Evolutionary conservation across 1,140 invertebrate genomes (phyloP).

Genomic region (Hetaerina americana): DNA sequence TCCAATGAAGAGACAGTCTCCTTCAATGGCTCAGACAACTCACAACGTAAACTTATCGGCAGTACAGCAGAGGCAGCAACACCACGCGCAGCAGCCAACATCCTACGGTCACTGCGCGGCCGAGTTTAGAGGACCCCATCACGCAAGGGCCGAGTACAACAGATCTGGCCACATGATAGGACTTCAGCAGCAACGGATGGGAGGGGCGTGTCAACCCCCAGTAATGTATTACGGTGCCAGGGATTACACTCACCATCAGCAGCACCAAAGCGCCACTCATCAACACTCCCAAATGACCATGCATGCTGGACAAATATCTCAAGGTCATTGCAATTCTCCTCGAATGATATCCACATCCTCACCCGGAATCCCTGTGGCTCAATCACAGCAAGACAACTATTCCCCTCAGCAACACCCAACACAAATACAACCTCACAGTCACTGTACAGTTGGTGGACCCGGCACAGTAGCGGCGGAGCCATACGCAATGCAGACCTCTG

Average conservation of each 20-base stretch:
- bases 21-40: background rate
- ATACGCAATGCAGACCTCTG: background rate
- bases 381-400: background rate
- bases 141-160: background rate
- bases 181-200: background rate
- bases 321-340: constrained; percentile 1
- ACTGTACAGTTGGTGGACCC: background rate
- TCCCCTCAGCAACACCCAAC: background rate
- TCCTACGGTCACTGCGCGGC: constrained; percentile 1
- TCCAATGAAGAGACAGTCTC: background rate
- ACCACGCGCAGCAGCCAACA: background rate
- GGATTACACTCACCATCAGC: background rate
- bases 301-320: background rate
- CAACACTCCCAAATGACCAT: background rate
- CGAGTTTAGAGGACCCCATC: constrained; percentile 1
- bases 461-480: background rate
- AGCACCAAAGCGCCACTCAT: background rate
- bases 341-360: background rate
- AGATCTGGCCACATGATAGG: background rate
- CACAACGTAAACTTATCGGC: background rate
- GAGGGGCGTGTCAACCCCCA: background rate
- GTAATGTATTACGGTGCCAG: background rate
- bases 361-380: background rate
- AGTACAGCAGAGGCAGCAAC: background rate
- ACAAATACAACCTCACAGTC: background rate